These are phyloP conservation scores for Mormyrus iriodes DNA, from an alignment of 2,113 vertebrate species.

Conservation along the genomic window DNA sequence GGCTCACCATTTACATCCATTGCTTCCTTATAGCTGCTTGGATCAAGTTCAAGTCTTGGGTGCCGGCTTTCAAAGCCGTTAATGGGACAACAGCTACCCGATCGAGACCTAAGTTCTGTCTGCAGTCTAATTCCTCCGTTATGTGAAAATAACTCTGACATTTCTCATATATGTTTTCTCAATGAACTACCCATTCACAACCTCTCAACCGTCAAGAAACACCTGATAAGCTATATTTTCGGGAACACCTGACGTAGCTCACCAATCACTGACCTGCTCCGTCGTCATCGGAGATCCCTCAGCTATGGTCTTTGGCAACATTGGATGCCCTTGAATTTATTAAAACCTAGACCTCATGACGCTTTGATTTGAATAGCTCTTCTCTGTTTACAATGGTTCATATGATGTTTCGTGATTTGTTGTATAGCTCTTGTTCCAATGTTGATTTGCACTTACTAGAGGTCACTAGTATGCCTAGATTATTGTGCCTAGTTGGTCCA, in stretches of 20 bases:
- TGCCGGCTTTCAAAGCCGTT: neutral
- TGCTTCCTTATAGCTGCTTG: neutral
- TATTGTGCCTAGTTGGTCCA: neutral
- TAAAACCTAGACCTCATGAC: neutral
- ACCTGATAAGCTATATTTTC: neutral
- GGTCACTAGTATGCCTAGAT: too few species aligned
- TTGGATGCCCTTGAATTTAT: neutral
- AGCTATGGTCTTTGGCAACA: neutral
- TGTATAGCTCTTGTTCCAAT: neutral
- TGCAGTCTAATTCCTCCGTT: neutral
- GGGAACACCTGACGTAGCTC: neutral
- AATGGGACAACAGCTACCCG: neutral
- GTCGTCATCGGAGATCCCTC: neutral
- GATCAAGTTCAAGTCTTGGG: neutral
- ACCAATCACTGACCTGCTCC: neutral
- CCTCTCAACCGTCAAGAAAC: neutral
- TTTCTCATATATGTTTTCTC: neutral
- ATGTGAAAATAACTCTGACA: neutral
- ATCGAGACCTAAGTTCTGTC: neutral
- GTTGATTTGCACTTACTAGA: neutral
- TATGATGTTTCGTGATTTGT: neutral
- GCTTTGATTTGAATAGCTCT: neutral
- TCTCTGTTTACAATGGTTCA: neutral
- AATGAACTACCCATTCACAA: neutral
- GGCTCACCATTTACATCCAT: neutral